phyloP scores from a whole-genome alignment of 2,113 vertebrate species.

The Actinemys pallida region DNA sequence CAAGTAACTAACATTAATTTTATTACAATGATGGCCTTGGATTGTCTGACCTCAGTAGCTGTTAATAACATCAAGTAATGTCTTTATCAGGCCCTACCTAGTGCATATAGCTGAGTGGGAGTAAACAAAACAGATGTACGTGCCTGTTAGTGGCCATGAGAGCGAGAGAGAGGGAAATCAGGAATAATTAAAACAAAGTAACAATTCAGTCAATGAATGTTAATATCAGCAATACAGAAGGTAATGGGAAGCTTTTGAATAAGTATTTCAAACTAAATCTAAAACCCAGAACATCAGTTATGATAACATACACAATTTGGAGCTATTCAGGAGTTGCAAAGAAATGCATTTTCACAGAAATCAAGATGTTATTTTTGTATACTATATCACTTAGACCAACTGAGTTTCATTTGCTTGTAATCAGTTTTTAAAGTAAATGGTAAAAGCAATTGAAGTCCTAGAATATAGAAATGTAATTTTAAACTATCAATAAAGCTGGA shows the following conservation, averaged over 20 bases:
- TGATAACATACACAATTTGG: slow-evolving; percentile 91
- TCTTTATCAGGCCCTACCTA: slow-evolving; percentile 90
- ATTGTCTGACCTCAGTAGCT: slow-evolving; percentile 93
- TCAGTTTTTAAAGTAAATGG: slow-evolving; percentile 99
- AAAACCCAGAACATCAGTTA: slow-evolving; percentile 88
- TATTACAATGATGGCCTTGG: slow-evolving; percentile 91
- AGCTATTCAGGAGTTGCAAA: slow-evolving; percentile 93
- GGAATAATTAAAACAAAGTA: slow-evolving; percentile 74
- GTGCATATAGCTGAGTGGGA: slow-evolving; percentile 87
- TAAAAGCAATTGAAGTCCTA: slow-evolving; percentile 98
- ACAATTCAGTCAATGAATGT: slow-evolving; percentile 74
- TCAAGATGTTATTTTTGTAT: slow-evolving; percentile 99
- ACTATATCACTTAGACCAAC: slow-evolving; percentile 99
- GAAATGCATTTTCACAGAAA: slow-evolving; percentile 99
- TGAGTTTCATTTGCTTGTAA: slow-evolving; percentile 99
- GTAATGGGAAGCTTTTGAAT: slow-evolving; percentile 86
- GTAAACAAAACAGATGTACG: slow-evolving; percentile 85
- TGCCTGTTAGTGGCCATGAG: slow-evolving; percentile 74
- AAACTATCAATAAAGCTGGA: slow-evolving; percentile 99
- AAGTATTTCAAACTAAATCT: slow-evolving; percentile 83
- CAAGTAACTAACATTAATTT: slow-evolving; percentile 85
- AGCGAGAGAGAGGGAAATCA: slow-evolving; percentile 77
- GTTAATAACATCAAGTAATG: slow-evolving; percentile 88
- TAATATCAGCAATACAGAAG: slow-evolving; percentile 78
- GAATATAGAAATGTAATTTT: slow-evolving; percentile 99